Percentiles rank a stretch among this genome's conserved stretches.
These are phyloP conservation scores for Urocyon cinereoargenteus DNA, from an alignment of 2,797 vertebrate genomes.

Conservation along the genomic window DNA sequence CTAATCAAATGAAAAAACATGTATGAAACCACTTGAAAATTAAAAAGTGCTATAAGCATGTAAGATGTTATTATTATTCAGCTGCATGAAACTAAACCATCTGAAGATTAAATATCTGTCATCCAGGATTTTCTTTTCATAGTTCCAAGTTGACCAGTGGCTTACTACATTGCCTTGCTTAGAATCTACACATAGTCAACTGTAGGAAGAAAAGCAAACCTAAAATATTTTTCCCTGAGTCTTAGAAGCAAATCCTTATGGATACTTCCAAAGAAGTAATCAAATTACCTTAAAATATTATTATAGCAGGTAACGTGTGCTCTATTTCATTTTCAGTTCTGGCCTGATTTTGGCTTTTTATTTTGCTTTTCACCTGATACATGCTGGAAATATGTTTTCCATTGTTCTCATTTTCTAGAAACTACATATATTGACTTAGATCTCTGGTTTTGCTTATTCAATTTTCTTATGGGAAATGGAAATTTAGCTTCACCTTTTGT, in stretches of 20 bases:
- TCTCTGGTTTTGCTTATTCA: background rate
- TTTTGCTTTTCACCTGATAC: background rate
- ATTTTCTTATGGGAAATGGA: background rate
- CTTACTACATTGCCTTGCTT: conserved; percentile 26
- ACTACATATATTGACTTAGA: background rate
- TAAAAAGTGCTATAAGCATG: background rate
- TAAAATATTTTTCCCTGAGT: background rate
- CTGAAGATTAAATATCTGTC: background rate
- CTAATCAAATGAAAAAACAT: conserved; percentile 32
- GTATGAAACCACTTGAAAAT: conserved; percentile 27
- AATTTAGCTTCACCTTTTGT: conserved; percentile 2
- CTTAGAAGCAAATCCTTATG: background rate
- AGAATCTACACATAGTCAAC: background rate
- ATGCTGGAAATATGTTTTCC: background rate
- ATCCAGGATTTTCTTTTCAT: background rate
- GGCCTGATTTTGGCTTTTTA: background rate
- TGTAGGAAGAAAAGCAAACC: conserved; percentile 16
- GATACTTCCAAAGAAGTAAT: background rate
- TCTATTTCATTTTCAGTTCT: background rate
- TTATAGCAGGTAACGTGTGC: background rate
- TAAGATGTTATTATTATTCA: conserved; percentile 12
- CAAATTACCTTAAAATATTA: background rate
- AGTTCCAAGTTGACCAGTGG: background rate
- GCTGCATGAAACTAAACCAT: conserved; percentile 10
- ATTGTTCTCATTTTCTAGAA: conserved; percentile 12